phyloP scores from a whole-genome alignment of 2,113 vertebrate genomes.

The Morone chrysops region DNA sequence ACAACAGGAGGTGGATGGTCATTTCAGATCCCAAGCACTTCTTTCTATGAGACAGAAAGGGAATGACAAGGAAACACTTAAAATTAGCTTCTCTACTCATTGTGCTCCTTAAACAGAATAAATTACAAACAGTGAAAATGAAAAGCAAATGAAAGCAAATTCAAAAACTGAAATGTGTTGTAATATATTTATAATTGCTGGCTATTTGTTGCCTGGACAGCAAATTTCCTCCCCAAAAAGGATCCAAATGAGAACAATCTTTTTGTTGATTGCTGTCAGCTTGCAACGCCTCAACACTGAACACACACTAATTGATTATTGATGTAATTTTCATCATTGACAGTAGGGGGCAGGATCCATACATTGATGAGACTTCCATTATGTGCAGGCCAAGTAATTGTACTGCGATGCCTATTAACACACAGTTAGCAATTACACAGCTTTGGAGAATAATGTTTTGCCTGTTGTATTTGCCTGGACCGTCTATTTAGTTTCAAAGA shows the following conservation, averaged over 20 bases:
- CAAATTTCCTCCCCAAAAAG: not conserved
- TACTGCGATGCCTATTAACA: constrained; percentile 64
- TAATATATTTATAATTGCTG: not conserved
- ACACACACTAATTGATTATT: constrained; percentile 78
- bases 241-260: constrained; percentile 15
- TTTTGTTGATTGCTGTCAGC: constrained; percentile 30
- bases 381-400: constrained; percentile 64
- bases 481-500: constrained; percentile 13
- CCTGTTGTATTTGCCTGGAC: constrained; percentile 32
- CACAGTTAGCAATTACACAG: constrained; percentile 40
- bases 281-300: constrained; percentile 34
- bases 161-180: not conserved
- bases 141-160: not conserved
- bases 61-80: constrained; percentile 1
- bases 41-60: constrained; percentile 1
- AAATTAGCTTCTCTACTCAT: not conserved
- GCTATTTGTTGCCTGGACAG: not conserved
- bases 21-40: constrained; percentile 13
- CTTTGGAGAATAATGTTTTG: constrained; percentile 16
- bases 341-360: constrained; percentile 82
- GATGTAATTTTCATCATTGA: constrained; percentile 79
- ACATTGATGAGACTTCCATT: constrained; percentile 76
- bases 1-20: constrained; percentile 30
- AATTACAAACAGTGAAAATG: not conserved
- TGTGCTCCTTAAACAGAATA: constrained; percentile 3